Evolutionary conservation across 2,797 vertebrate species (phyloP).

Genomic region (Pseudochromis fuscus): DNA sequence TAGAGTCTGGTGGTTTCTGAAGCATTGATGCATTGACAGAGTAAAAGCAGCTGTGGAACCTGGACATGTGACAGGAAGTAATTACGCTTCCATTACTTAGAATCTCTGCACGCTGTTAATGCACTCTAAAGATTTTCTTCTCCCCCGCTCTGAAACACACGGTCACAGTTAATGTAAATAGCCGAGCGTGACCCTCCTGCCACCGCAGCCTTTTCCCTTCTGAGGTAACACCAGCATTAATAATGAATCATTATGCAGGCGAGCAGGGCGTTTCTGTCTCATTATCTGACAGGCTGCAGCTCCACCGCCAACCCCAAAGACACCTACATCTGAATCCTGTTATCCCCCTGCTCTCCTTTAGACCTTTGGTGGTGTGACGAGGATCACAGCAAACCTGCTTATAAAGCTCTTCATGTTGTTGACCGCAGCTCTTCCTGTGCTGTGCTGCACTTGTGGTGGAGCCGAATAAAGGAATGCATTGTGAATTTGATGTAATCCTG

Average conservation of each 20-base stretch:
- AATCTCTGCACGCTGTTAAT: constrained; percentile 56
- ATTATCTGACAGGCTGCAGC: constrained; percentile 73
- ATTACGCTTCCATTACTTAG: constrained; percentile 72
- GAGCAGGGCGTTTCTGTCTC: constrained; percentile 70
- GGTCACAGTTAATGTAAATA: constrained; percentile 65
- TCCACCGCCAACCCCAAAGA: constrained; percentile 49
- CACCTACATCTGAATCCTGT: constrained; percentile 62
- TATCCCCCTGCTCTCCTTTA: constrained; percentile 37
- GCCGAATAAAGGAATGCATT: constrained; percentile 14
- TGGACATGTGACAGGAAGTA: constrained; percentile 67
- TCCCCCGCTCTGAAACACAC: constrained; percentile 32
- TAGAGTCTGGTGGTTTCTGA: constrained; percentile 56
- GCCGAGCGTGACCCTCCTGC: constrained; percentile 42
- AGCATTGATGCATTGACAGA: constrained; percentile 40
- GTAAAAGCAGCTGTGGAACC: constrained; percentile 52
- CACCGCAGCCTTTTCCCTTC: constrained; percentile 36
- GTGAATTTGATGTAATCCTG: constrained; percentile 13
- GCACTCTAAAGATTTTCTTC: constrained; percentile 53
- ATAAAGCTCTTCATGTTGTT: constrained; percentile 37
- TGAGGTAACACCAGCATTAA: constrained; percentile 67
- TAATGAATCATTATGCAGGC: constrained; percentile 75
- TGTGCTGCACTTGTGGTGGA: constrained; percentile 9
- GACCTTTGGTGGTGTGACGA: constrained; percentile 30
- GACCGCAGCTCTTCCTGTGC: constrained; percentile 36
- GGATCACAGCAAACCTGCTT: constrained; percentile 31